phyloP scores from a whole-genome alignment of 2,888 invertebrate species.

The Selenia dentaria region DNA sequence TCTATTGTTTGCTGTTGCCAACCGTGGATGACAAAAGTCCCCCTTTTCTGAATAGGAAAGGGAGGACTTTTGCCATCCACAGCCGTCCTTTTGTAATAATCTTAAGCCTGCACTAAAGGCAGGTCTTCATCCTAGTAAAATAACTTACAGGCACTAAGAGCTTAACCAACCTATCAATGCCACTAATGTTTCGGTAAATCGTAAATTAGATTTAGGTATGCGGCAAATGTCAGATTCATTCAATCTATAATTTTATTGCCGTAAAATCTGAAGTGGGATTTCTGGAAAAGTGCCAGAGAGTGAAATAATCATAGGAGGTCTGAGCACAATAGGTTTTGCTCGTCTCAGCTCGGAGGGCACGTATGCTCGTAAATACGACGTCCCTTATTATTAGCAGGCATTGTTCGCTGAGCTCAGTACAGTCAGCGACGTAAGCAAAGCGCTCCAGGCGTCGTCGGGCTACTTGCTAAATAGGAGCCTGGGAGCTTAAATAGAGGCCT shows the following conservation, averaged over 20 bases:
- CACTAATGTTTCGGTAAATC: conserved; percentile 52
- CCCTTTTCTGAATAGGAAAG: conserved; percentile 3
- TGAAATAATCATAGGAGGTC: conserved; percentile 84
- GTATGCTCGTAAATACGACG: conserved; percentile 82
- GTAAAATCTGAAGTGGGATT: conserved; percentile 72
- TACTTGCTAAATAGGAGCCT: conserved; percentile 25
- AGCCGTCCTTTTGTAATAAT: conserved; percentile 24
- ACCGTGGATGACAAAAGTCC: conserved; percentile 5
- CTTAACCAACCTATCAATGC: conserved; percentile 50
- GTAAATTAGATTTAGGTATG: conserved; percentile 60
- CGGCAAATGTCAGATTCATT: conserved; percentile 59
- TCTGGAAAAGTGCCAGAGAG: conserved; percentile 73
- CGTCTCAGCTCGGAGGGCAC: conserved; percentile 77
- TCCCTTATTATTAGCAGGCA: conserved; percentile 81
- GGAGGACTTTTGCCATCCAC: no score
- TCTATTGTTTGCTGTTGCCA: conserved; percentile 3
- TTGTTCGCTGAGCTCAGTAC: conserved; percentile 77
- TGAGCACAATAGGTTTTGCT: conserved; percentile 76
- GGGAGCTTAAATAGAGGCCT: conserved; percentile 23
- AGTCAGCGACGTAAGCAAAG: conserved; percentile 51
- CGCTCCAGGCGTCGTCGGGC: conserved; percentile 37
- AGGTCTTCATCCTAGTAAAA: conserved; percentile 36
- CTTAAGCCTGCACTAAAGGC: conserved; percentile 28
- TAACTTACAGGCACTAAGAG: conserved; percentile 41
- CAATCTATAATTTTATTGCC: conserved; percentile 49